Percentiles rank a stretch among this genome's conserved stretches.
Evolutionary conservation across 1,140 invertebrate species (phyloP).

Genomic region (Idris sp.): DNA sequence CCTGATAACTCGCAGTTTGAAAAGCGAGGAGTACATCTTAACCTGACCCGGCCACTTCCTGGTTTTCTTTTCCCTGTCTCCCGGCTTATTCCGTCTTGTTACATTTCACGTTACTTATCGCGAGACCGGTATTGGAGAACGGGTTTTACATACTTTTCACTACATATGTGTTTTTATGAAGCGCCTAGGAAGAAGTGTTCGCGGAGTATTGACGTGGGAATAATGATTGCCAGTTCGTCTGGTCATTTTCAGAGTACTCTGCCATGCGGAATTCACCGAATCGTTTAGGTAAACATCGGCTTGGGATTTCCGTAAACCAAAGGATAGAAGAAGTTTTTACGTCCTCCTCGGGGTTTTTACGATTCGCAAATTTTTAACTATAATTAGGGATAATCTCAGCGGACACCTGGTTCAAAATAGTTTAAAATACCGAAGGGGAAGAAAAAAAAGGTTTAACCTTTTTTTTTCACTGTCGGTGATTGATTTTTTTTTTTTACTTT

Average conservation of each 20-base stretch:
- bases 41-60: constrained; percentile 66
- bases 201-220: constrained; percentile 55
- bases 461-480: no score
- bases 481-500: no score
- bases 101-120: constrained; percentile 60
- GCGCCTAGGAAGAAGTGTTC: constrained; percentile 32
- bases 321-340: no score
- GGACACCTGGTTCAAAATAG: no score
- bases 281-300: no score
- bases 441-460: no score
- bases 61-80: constrained; percentile 59
- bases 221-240: constrained; percentile 12
- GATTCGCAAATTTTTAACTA: no score
- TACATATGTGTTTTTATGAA: constrained; percentile 43
- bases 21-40: constrained; percentile 44
- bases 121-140: constrained; percentile 55
- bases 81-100: constrained; percentile 57
- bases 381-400: no score
- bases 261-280: constrained; percentile 1
- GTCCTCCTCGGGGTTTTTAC: no score
- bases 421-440: no score
- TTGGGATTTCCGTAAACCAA: no score
- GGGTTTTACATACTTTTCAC: constrained; percentile 60
- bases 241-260: neutral
- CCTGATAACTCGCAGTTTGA: constrained; percentile 47